A percentile compares a stretch with the other conserved stretches of the same genome.
Evolutionary conservation across 2,797 vertebrate genomes (phyloP).

Genomic region (Protosalanx chinensis): DNA sequence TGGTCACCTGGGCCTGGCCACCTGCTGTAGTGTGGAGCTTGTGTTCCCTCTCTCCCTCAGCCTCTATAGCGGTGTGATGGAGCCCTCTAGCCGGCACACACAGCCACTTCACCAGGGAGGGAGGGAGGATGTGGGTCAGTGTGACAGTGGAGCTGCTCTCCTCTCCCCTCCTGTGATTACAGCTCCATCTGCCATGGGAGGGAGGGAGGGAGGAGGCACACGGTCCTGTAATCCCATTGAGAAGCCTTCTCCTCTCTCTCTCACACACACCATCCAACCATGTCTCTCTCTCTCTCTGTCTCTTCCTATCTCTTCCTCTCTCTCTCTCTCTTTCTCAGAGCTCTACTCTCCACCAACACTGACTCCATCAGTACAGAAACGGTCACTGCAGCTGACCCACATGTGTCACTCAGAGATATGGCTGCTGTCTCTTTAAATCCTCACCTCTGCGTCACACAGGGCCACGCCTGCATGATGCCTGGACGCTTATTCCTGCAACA

Average conservation of each 20-base stretch:
- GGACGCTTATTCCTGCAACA: conserved; percentile 16
- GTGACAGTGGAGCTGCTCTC: neutral
- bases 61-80: no score
- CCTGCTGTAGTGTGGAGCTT: no score
- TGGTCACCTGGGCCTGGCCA: no score
- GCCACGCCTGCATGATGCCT: neutral
- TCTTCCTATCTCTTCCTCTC: no score
- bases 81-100: no score
- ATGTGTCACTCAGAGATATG: conserved; percentile 3
- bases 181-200: conserved; percentile 60
- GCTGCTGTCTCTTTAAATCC: conserved; percentile 7
- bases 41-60: no score
- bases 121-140: neutral
- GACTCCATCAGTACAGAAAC: conserved; percentile 49
- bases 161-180: conserved; percentile 22
- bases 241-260: no score
- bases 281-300: no score
- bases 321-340: neutral
- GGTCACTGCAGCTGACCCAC: conserved; percentile 37
- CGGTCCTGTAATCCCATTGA: conserved; percentile 1
- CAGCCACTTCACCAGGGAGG: no score
- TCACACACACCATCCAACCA: no score
- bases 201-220: conserved; percentile 22
- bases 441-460: neutral
- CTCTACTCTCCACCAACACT: conserved; percentile 38